Base-by-base conservation (phyloP, 2,888 invertebrate genomes). In the Lasiommata megera region DNA sequence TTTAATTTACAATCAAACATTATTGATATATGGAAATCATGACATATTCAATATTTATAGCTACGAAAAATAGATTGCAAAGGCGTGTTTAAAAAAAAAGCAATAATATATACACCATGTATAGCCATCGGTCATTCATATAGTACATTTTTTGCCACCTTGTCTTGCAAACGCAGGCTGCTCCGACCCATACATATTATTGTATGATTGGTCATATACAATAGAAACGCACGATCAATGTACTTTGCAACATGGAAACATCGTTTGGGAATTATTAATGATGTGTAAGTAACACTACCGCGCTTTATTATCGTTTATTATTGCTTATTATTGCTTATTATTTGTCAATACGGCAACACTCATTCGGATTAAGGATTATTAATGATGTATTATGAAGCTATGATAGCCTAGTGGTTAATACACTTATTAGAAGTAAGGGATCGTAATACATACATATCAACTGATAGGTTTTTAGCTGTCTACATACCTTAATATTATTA, bases 131-230 rank as follows among this genome's bases (percentile, higher is more conserved):
- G 84, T 83, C 86, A 86, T 84, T 85, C 79, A 79, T 76, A 79
- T 78, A 75, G 77, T 67, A 69, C 66, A 70, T 70, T 79, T 82
- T 83, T 86, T 85, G 82, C 77, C 80, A 80, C 74, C 81, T 80
- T 60, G 65, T 68, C 82, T 80, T 60, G 64, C 68, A 68, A 75
- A 72, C 66, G 76, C 75, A 76, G 73, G 64, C 79, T 76, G 76
- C 75, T 74, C 72, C 67, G 70, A 70, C 72, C 69, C 67, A 3
- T n/a, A 31, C 7, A 16, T 8, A 37, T 37, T 50, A 51, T 82
- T 78, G 38, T 51, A 51, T 40, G 14, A 51, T 82, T 77, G 74
- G 80, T 70, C 74, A 66, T 62, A 62, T 62, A 84, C 83, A 84
- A 84, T 74, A 64, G 80, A 72, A 80, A 82, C 79, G 83, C 60